These are phyloP conservation scores for Dryas iulia DNA, from an alignment of 1,140 invertebrate species.

Conservation along the genomic window DNA sequence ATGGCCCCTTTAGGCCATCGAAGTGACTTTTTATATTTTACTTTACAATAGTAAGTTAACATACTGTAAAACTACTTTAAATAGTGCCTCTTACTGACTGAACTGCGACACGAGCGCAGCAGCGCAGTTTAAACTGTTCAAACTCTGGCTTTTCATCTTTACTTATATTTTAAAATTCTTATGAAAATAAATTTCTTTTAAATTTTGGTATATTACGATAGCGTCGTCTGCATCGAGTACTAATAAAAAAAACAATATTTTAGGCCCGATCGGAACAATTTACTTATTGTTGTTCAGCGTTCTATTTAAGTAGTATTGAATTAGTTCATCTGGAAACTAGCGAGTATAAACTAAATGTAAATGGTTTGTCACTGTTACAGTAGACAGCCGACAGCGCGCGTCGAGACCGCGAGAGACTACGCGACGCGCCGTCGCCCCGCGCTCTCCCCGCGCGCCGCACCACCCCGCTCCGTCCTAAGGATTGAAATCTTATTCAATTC, in stretches of 20 bases:
- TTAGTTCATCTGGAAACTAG: background rate
- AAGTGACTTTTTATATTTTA: background rate
- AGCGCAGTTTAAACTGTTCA: background rate
- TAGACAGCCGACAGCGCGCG: no score
- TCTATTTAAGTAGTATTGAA: background rate
- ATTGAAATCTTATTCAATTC: no score
- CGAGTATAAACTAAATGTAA: background rate
- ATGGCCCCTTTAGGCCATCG: background rate
- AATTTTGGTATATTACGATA: background rate
- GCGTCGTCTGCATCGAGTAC: background rate
- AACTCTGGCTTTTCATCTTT: background rate
- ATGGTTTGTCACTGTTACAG: no score
- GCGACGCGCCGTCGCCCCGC: background rate
- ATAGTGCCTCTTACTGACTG: background rate
- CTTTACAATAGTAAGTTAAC: background rate
- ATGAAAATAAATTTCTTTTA: constrained; percentile 19
- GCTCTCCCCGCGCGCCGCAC: no score
- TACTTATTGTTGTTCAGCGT: background rate
- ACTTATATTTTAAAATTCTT: constrained; percentile 19
- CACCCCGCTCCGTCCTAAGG: no score
- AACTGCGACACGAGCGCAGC: background rate
- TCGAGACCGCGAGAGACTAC: no score
- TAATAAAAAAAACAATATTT: constrained; percentile 15
- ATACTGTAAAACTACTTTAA: background rate
- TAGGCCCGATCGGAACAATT: constrained; percentile 7